phyloP scores from a whole-genome alignment of 2,888 invertebrate species.

The Tethea ocularis region DNA sequence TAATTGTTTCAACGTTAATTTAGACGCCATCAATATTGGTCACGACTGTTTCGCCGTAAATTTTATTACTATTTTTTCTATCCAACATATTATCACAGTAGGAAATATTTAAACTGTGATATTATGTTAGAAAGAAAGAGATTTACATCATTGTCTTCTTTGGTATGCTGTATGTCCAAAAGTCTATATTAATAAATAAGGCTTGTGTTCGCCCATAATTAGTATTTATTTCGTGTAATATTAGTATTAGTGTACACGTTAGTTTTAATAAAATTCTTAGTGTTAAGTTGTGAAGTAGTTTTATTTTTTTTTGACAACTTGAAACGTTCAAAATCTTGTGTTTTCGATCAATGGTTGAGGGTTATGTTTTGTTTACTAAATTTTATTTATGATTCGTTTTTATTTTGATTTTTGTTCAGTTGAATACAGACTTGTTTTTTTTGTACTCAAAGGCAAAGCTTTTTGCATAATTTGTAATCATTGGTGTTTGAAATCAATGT shows the following conservation, averaged over 20 bases:
- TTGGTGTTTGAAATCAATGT: slow-evolving; percentile 9
- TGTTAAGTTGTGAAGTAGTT: slow-evolving; percentile 32
- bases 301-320: slow-evolving; percentile 21
- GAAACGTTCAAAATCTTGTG: slow-evolving; percentile 29
- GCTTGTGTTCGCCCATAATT: slow-evolving; percentile 33
- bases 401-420: slow-evolving; percentile 24
- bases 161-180: not conserved
- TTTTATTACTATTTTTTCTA: too few relatives aligned
- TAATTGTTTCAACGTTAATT: too few relatives aligned
- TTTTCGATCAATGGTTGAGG: slow-evolving; percentile 32
- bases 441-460: slow-evolving; percentile 31
- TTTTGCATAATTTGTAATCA: not conserved
- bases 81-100: too few relatives aligned
- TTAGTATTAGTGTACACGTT: slow-evolving; percentile 18
- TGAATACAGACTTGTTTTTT: slow-evolving; percentile 26
- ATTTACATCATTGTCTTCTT: too few relatives aligned
- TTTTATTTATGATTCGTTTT: slow-evolving; percentile 45
- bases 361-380: slow-evolving; percentile 59
- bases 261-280: slow-evolving; percentile 34
- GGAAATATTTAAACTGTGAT: too few relatives aligned
- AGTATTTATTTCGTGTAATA: slow-evolving; percentile 24
- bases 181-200: slow-evolving; percentile 17
- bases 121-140: too few relatives aligned
- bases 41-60: too few relatives aligned
- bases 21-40: too few relatives aligned